Base-by-base conservation (phyloP, 2,113 vertebrate genomes). In the Arvicanthis niloticus region DNA sequence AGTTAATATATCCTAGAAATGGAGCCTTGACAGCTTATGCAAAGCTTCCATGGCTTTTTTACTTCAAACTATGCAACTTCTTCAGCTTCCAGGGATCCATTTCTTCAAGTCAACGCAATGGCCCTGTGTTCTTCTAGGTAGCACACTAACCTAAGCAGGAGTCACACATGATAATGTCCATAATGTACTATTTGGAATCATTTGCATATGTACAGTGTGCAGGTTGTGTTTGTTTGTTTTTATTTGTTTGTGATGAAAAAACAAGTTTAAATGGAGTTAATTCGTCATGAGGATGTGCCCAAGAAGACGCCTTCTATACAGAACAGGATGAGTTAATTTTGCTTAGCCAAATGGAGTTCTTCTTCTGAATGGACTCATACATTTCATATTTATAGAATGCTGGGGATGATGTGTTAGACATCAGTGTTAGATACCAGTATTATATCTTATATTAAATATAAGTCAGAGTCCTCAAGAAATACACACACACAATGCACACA, bases 321-420 rank as follows among this genome's bases (percentile, higher is more conserved):
- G 76, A 85, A 77, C 37, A 89, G n/a, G 78, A 53, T 88, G 13
- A 70, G 58, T 82, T 87, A 10, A 75, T 95, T 95, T 85, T 89
- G 70, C 42, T 89, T 65, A 73, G 21, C 51, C 22, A 56, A 67
- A 73, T 67, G n/a, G 12, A 15, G 6, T 70, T 65, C 29, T 51
- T 73, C 65, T 78, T 89, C n/a, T 34, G 67, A 91, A 97, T 34
- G 37, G 34, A 2, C 4, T 42, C 78, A 78, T 60, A 37, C 5
- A 72, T 53, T 42, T 68, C 65, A 75, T 12, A 81, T 37, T 67
- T 48, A 21, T 65, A 92, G 78, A 92, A 92, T 26, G 3, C n/a
- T 91, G 16, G 22, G 42, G 29, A 40, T 40, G 51, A 51, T 58
- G n/a, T n/a, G n/a, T n/a, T n/a, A n/a, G n/a, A 24, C 9, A 67